Conservation (phyloP, 1,140 invertebrate species). For the Hyposmocoma kahamanoa region DNA sequence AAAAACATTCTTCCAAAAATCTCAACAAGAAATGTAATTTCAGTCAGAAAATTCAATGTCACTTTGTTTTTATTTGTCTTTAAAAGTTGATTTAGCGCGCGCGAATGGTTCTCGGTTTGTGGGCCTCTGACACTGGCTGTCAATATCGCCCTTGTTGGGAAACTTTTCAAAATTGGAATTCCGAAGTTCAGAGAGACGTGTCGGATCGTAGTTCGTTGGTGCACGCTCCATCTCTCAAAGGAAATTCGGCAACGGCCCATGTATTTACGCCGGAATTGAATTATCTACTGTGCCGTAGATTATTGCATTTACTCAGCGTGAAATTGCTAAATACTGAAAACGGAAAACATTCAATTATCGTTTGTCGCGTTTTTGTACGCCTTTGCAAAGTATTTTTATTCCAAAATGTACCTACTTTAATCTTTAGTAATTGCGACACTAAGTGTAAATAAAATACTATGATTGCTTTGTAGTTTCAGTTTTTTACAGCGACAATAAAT, state of each 20-base stretch:
- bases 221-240: constrained; percentile 63
- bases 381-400: background rate
- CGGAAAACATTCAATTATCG: constrained; percentile 26
- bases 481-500: too few relatives aligned
- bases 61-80: too few relatives aligned
- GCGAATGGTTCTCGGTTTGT: constrained; percentile 40
- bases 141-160: constrained; percentile 63
- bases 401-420: background rate
- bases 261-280: constrained; percentile 59
- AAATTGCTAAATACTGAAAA: constrained; percentile 38
- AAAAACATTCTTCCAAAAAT: too few relatives aligned
- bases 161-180: constrained; percentile 73
- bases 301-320: constrained; percentile 40
- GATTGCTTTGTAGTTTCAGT: too few relatives aligned
- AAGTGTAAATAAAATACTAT: too few relatives aligned
- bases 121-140: constrained; percentile 58
- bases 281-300: constrained; percentile 49
- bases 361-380: background rate
- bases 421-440: too few relatives aligned
- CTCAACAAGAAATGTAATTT: too few relatives aligned
- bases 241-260: constrained; percentile 61
- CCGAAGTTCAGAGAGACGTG: constrained; percentile 64
- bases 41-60: too few relatives aligned
- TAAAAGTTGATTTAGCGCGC: constrained; percentile 1
- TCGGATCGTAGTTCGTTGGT: constrained; percentile 43